A percentile compares a stretch with the other conserved stretches of the same genome.
Conservation (phyloP, 1,140 invertebrate species). For the Drosophila sucinea region DNA sequence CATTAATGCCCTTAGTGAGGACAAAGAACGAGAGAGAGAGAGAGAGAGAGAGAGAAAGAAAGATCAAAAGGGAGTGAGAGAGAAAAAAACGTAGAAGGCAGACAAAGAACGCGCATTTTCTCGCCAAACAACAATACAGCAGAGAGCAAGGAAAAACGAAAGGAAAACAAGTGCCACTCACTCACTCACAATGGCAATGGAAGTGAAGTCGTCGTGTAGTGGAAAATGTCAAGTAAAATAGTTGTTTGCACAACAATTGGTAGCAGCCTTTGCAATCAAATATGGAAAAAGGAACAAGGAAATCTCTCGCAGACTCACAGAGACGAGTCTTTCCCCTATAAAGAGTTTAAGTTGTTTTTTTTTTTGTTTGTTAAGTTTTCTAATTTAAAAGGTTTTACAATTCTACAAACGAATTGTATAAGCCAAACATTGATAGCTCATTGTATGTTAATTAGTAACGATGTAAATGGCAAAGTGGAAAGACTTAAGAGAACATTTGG, state of each 20-base stretch:
- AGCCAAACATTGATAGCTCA: too few species aligned
- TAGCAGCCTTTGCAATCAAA: conserved; percentile 52
- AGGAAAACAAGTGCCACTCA: conserved; percentile 56
- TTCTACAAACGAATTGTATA: too few species aligned
- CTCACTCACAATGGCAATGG: conserved; percentile 37
- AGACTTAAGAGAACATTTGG: not conserved
- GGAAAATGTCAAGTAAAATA: conserved; percentile 58
- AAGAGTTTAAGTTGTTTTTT: not conserved
- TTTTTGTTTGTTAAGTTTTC: not conserved
- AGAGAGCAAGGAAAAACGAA: conserved; percentile 34
- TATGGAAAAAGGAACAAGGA: not conserved
- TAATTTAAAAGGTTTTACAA: not conserved
- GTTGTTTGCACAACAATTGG: conserved; percentile 69
- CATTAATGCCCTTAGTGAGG: conserved; percentile 64
- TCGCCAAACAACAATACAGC: conserved; percentile 17
- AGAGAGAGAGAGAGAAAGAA: not conserved
- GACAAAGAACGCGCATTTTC: conserved; percentile 14
- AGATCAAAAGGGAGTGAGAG: not conserved
- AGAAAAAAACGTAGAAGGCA: too few species aligned
- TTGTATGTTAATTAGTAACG: too few species aligned
- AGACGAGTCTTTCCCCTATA: not conserved
- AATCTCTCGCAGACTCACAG: conserved; percentile 18
- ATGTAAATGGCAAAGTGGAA: too few species aligned
- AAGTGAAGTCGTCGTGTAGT: conserved; percentile 48
- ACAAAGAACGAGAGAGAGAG: conserved; percentile 18